phyloP scores from a whole-genome alignment of 2,797 vertebrate genomes.

The Lithobates sylvaticus region DNA sequence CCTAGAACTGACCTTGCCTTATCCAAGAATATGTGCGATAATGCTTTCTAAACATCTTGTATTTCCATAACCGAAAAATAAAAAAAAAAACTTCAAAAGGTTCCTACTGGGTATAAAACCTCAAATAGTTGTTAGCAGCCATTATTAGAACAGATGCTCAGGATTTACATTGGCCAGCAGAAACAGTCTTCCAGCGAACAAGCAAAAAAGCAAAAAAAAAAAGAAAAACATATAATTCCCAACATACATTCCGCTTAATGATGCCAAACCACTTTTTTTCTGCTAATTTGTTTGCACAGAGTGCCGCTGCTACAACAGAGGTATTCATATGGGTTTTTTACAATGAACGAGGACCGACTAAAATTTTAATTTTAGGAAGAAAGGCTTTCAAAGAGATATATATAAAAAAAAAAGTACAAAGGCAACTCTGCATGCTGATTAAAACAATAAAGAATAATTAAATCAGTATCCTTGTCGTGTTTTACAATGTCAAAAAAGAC shows the following conservation, averaged over 20 bases:
- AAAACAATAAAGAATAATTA: conserved; percentile 3
- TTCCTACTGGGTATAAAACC: neutral
- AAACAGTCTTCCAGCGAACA: conserved; percentile 2
- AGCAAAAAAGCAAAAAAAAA: conserved; percentile 3
- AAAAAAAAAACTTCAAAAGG: conserved; percentile 6
- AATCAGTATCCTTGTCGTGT: neutral
- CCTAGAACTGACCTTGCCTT: neutral
- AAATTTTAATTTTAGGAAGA: conserved; percentile 32
- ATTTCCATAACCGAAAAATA: conserved; percentile 13
- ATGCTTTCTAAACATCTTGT: neutral
- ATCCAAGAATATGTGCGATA: conserved; percentile 10
- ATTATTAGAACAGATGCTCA: conserved; percentile 34
- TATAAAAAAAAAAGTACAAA: neutral
- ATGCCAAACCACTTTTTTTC: conserved; percentile 39
- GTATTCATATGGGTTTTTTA: conserved; percentile 37
- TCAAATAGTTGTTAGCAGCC: neutral
- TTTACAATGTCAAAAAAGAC: conserved; percentile 22
- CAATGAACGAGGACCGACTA: conserved; percentile 22
- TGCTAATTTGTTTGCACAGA: conserved; percentile 54
- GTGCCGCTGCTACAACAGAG: conserved; percentile 27
- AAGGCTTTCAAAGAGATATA: conserved; percentile 3
- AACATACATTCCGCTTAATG: conserved; percentile 49
- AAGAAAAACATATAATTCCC: conserved; percentile 20
- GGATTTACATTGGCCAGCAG: conserved; percentile 19
- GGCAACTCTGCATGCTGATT: neutral